These are phyloP conservation scores for Gnatocerus cornutus DNA, from an alignment of 2,888 invertebrate genomes.

Conservation along the genomic window DNA sequence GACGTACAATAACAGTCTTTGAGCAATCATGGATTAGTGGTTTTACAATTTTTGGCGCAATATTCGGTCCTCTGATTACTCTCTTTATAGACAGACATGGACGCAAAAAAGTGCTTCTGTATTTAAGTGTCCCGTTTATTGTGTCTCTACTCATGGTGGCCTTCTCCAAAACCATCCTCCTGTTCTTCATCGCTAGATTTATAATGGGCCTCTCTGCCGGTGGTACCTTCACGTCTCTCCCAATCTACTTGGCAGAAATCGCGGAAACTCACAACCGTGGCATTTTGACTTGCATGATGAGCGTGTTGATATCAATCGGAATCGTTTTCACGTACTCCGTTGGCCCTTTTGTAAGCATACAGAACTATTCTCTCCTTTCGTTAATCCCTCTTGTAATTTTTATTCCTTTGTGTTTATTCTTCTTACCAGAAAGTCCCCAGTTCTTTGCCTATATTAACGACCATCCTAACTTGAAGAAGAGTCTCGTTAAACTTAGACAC, in stretches of 20 bases:
- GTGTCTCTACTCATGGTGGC: constrained; percentile 66
- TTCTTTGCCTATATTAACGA: constrained; percentile 70
- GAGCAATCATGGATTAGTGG: constrained; percentile 60
- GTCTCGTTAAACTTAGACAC: constrained; percentile 63
- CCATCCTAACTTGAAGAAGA: constrained; percentile 78
- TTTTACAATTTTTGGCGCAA: constrained; percentile 57
- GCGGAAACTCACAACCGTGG: constrained; percentile 86
- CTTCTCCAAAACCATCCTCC: constrained; percentile 52
- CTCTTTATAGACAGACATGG: constrained; percentile 69
- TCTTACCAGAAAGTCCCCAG: constrained; percentile 59
- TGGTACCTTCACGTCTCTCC: constrained; percentile 81
- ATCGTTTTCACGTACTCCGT: constrained; percentile 47
- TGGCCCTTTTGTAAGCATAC: constrained; percentile 57
- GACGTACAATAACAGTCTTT: constrained; percentile 50
- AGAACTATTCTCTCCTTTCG: constrained; percentile 55
- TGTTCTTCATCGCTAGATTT: constrained; percentile 74
- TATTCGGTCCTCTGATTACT: constrained; percentile 57
- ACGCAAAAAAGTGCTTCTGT: constrained; percentile 78
- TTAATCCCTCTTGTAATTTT: constrained; percentile 55
- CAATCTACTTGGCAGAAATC: constrained; percentile 91
- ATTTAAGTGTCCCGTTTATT: constrained; percentile 78
- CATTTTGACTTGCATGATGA: constrained; percentile 66
- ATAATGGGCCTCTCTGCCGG: constrained; percentile 79
- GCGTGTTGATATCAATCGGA: constrained; percentile 54
- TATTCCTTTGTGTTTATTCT: constrained; percentile 52